A percentile compares a stretch with the other conserved stretches of the same genome.
These are phyloP conservation scores for Euura saliciscinereae DNA, from an alignment of 1,140 invertebrate species.

Conservation along the genomic window DNA sequence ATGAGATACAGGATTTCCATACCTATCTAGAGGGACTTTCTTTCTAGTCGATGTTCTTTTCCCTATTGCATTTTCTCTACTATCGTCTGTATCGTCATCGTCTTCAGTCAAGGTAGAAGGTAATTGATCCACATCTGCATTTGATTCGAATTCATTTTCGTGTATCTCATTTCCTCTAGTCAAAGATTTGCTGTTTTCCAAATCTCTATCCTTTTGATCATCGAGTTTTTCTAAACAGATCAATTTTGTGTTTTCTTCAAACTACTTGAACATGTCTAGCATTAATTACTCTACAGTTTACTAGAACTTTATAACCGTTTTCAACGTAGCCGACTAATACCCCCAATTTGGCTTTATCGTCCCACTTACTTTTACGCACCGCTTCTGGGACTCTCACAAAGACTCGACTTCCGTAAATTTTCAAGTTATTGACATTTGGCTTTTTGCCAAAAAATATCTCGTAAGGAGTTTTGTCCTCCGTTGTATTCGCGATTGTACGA, in stretches of 20 bases:
- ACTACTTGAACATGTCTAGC: neutral
- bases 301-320: conserved; percentile 9
- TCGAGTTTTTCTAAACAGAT: neutral
- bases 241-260: neutral
- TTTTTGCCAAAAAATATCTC: conserved; percentile 43
- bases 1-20: neutral
- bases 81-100: neutral
- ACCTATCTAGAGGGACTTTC: neutral
- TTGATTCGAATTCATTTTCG: too few relatives aligned
- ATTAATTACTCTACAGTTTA: neutral
- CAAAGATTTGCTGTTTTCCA: too few relatives aligned
- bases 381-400: conserved; percentile 43
- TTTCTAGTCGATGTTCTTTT: neutral
- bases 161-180: too few relatives aligned
- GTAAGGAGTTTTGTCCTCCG: conserved; percentile 43
- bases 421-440: conserved; percentile 39
- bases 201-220: too few relatives aligned
- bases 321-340: neutral
- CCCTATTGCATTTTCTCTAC: neutral
- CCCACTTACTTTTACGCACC: conserved; percentile 42
- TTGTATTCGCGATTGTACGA: conserved; percentile 39
- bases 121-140: too few relatives aligned
- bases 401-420: conserved; percentile 31
- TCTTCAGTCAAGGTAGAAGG: too few relatives aligned
- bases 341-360: conserved; percentile 36